These are phyloP conservation scores for Drosophila acutilabella DNA, from an alignment of 2,888 invertebrate species.

Conservation along the genomic window DNA sequence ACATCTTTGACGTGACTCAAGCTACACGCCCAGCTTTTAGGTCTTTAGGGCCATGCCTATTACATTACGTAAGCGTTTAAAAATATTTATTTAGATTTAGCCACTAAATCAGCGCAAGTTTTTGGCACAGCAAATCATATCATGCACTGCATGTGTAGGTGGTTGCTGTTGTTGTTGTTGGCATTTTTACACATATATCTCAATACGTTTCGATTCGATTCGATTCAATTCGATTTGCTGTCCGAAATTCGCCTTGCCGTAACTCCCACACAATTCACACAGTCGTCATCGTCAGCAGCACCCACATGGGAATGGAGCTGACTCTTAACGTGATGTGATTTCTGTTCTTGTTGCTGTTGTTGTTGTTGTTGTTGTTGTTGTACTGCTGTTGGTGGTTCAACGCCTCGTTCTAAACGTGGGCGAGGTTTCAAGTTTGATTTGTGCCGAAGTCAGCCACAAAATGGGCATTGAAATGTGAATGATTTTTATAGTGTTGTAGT, in stretches of 20 bases:
- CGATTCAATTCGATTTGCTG: slow-evolving; percentile 56
- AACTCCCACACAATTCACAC: slow-evolving; percentile 28
- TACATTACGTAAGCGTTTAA: slow-evolving; percentile 54
- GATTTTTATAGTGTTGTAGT: slow-evolving; percentile 42
- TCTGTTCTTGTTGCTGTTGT: slow-evolving; percentile 20
- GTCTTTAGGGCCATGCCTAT: slow-evolving; percentile 56
- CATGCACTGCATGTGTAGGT: slow-evolving; percentile 48
- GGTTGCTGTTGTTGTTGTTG: slow-evolving; percentile 42
- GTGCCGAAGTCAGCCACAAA: slow-evolving; percentile 62
- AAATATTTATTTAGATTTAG: slow-evolving; percentile 38
- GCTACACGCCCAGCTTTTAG: slow-evolving; percentile 54
- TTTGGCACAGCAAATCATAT: slow-evolving; percentile 30
- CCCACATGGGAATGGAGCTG: slow-evolving; percentile 51
- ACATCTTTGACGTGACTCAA: slow-evolving; percentile 60
- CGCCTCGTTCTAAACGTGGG: slow-evolving; percentile 78
- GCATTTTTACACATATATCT: slow-evolving; percentile 65
- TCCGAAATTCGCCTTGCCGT: slow-evolving; percentile 73
- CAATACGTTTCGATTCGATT: slow-evolving; percentile 1
- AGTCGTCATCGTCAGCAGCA: slow-evolving; percentile 40
- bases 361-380: slow-evolving; percentile 27
- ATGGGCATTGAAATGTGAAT: slow-evolving; percentile 72
- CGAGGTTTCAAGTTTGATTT: slow-evolving; percentile 75
- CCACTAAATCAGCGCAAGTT: slow-evolving; percentile 30
- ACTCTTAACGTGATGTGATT: slow-evolving; percentile 20
- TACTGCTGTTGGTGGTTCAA: slow-evolving; percentile 55